Base-by-base conservation (phyloP, 1,140 invertebrate genomes). In the Eumeta japonica region DNA sequence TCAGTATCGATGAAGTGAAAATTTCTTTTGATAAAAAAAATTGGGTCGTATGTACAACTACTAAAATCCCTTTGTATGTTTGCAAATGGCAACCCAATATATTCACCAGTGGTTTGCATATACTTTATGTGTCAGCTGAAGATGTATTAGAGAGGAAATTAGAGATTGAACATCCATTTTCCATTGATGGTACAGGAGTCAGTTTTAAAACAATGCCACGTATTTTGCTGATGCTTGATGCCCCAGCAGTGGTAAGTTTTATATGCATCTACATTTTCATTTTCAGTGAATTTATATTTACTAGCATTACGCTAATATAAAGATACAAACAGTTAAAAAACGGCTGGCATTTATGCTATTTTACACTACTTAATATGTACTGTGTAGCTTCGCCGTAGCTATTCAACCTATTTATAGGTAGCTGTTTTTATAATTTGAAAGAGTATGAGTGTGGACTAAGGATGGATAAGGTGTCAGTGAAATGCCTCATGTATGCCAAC, bases 221-320 rank as follows among this genome's bases (percentile, higher is more conserved):
- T 61, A 70, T 90, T 37, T 63, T 85, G 15, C 76, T 94, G 2
- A 91, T 89, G 86, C 70, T 82, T 19, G 81, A 89, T 70, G 80
- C 87, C 28, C 83, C 80, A 49, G 66, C 59, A 38, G 75, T 90
- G 50, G 89, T 91, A 80, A 83, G 84, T 80, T 41, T 36, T 30
- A 30, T 7, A n/a, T n/a, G 17, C 31, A 18, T 15, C 13, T 18
- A 31, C 19, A 29, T 31, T 11, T 35, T 31, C n/a, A 27, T 44
- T 20, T 33, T 29, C 4, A 42, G 16, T 39, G 36, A 30, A 27
- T 27, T 32, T 24, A 33, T n/a, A n/a, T n/a, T n/a, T n/a, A n/a
- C n/a, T n/a, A n/a, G n/a, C n/a, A n/a, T n/a, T n/a, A n/a, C n/a
- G n/a, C n/a, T n/a, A n/a, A n/a, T 24, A 24, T 7, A n/a, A 24